Base-by-base conservation (phyloP, 23 tunicate genomes). In the Ascidia mentula region DNA sequence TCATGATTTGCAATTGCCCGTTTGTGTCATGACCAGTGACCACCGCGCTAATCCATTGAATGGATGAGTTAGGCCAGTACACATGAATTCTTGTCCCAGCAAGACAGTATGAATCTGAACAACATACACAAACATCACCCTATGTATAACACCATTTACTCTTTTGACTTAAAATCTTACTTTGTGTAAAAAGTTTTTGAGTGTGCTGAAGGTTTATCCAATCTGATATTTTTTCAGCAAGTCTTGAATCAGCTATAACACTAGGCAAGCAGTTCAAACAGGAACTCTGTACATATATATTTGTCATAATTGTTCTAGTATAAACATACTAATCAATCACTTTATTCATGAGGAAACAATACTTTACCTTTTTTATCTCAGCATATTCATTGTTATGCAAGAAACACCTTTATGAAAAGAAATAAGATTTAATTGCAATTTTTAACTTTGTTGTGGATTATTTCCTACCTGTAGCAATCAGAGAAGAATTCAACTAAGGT, bases 21-120 rank as follows among this genome's bases (percentile, higher is more conserved):
- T 71, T 69, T 6, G 3, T 45, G 38, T 34, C 35, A 36, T 71
- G 75, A 6, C 60, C 60, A 20, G 77, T 80, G 37, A 80, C 40
- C 28, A 80, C 69, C 9, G 84, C 84, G 26, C 71, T 80, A 37
- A 65, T 70, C 84, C 84, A 80, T 22, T 40, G 60, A 0, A 80
- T 31, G 28, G 84, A 70, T 18, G 84, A 70, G 33, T 34, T 45
- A 1, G 26, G 40, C 40, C 84, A 38, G 53, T 70, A 80, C 2
- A 80, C 84, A 40, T 65, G 84, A 34, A 80, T 69, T 37, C 84
- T 30, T 60, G 73, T 45, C 6, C 84, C 84, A 40, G 84, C 77
- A 36, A 80, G 77, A 42, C 76, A 70, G 17, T 71, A 35, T 4
- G 75, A 53, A 53, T 53, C 65, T 53, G 13, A 53, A 42, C 53